Base-by-base conservation (phyloP, 1,140 invertebrate genomes). In the Lordiphosa stackelbergi region DNA sequence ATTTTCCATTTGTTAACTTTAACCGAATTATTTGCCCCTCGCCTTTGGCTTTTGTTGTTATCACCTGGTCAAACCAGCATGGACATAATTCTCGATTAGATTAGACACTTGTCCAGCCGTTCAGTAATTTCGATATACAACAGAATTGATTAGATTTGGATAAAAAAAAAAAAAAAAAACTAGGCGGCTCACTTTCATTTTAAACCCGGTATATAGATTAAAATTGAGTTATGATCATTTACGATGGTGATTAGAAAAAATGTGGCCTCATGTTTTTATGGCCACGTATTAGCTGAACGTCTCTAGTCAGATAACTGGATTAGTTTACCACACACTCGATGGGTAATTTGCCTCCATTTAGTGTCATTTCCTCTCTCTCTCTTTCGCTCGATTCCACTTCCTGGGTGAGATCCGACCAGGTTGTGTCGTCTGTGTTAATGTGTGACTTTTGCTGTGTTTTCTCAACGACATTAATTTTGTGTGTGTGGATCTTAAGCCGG, bases 391-490 rank as follows among this genome's bases (percentile, higher is more conserved):
- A 24, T 24, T 28, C 64, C 60, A 75, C 70, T 79, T 71, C 77
- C 72, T 78, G 66, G 65, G 63, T 52, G 56, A 56, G 60, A 43
- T 60, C 54, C 22, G 37, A 46, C 43, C 22, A 24, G 22, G 22
- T 24, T 24, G 63, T 61, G 70, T 55, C 54, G 61, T 71, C 69
- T 46, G 69, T 73, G 83, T 74, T 85, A 85, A 85, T 85, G 83
- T 85, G 83, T 85, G 83, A 85, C 83, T 85, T 85, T 85, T 85
- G 83, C 84, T 85, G 70, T 85, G 75, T 85, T 73, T 73, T 68
- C 74, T 81, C 83, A 85, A 83, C 83, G 83, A 85, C 83, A 85
- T 85, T 85, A 85, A 85, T 85, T 85, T 85, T 73, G 75, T 85
- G 81, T 81, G 81, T 47, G 43, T 66, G 81, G 81, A 73, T 77